Evolutionary conservation across 2,888 invertebrate genomes (phyloP).

Genomic region (Rhamnusium bicolor): DNA sequence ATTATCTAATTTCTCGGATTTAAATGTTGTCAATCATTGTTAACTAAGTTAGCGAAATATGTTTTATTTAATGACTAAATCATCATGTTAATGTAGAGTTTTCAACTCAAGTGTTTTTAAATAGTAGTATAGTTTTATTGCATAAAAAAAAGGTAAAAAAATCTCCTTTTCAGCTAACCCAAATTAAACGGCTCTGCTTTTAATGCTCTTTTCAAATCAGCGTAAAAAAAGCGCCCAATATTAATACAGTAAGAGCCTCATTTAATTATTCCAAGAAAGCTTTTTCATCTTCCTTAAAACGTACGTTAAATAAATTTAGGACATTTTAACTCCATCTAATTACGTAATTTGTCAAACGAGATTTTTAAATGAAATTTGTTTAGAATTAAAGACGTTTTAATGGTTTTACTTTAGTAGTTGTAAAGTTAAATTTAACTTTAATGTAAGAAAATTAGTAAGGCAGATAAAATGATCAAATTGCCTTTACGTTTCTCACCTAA

Average conservation of each 20-base stretch:
- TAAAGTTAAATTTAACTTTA: neutral
- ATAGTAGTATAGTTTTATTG: no score
- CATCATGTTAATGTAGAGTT: no score
- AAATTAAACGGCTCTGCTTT: neutral
- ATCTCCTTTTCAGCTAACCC: neutral
- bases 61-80: no score
- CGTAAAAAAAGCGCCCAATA: neutral
- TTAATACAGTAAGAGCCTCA: neutral
- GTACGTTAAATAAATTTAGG: conserved; percentile 6
- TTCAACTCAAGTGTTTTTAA: no score
- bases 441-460: neutral
- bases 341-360: conserved; percentile 25
- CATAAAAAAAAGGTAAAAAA: no score
- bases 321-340: conserved; percentile 22
- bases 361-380: conserved; percentile 27
- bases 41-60: no score
- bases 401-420: conserved; percentile 12
- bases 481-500: no score
- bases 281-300: conserved; percentile 9
- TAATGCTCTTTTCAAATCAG: neutral
- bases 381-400: conserved; percentile 13
- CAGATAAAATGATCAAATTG: neutral
- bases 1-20: no score
- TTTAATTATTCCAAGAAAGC: conserved; percentile 4
- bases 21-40: no score